Evolutionary conservation across 2,113 vertebrate genomes (phyloP).

Genomic region (Eclectus roratus): DNA sequence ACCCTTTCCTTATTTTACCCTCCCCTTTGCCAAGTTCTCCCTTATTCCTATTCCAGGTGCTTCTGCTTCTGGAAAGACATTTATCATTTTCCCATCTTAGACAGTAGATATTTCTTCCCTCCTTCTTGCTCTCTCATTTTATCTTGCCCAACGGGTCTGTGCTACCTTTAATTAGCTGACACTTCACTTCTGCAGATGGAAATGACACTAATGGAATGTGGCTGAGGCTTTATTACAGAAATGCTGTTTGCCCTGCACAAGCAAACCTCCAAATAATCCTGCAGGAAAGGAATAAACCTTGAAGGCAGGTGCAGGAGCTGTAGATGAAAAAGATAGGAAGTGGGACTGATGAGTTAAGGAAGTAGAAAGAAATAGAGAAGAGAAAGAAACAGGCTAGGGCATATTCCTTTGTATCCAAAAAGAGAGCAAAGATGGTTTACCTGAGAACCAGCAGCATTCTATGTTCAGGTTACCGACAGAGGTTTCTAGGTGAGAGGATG

Average conservation of each 20-base stretch:
- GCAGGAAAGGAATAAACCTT: background rate
- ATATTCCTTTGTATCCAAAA: background rate
- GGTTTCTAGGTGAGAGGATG: background rate
- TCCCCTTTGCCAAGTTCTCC: background rate
- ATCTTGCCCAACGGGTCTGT: slow-evolving; percentile 63
- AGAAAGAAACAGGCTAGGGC: background rate
- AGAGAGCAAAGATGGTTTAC: background rate
- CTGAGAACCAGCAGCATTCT: background rate
- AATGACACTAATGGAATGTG: slow-evolving; percentile 65
- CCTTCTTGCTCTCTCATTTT: slow-evolving; percentile 36
- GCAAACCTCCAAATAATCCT: slow-evolving; percentile 42
- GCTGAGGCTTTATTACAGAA: slow-evolving; percentile 63
- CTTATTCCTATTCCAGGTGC: slow-evolving; percentile 34
- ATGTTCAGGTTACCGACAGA: background rate
- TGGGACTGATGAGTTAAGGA: background rate
- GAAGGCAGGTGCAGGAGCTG: background rate
- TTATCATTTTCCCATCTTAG: slow-evolving; percentile 62
- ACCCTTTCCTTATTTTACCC: background rate
- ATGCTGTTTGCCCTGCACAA: background rate
- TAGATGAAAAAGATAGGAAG: background rate
- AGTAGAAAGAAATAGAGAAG: background rate
- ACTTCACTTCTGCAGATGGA: slow-evolving; percentile 63
- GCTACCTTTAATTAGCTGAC: slow-evolving; percentile 71
- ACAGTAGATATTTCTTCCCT: background rate
- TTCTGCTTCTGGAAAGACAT: slow-evolving; percentile 42